Conservation (phyloP, 2,113 vertebrate species). For the Nibea albiflora region DNA sequence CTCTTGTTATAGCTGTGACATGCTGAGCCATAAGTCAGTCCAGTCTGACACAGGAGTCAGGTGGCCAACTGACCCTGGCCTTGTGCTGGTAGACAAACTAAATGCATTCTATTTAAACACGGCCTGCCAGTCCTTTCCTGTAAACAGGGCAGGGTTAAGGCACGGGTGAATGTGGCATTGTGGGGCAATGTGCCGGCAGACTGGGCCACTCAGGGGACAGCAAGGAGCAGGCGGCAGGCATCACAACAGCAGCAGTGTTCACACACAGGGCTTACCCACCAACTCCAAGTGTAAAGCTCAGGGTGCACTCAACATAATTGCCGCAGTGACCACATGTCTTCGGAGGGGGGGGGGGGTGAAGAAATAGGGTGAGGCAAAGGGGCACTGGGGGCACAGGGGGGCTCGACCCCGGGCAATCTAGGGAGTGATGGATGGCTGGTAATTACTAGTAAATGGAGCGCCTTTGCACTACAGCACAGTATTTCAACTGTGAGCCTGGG, state of each 20-base stretch:
- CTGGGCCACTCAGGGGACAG: constrained; percentile 70
- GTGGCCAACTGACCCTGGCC: constrained; percentile 78
- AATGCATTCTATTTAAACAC: constrained; percentile 84
- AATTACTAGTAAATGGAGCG: constrained; percentile 88
- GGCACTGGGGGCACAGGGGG: constrained; percentile 70
- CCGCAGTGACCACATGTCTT: constrained; percentile 85
- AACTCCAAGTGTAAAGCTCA: constrained; percentile 80
- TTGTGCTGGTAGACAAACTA: constrained; percentile 83
- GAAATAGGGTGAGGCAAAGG: constrained; percentile 69
- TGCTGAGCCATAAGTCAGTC: constrained; percentile 75
- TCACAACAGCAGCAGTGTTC: constrained; percentile 85
- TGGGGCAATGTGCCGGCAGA: constrained; percentile 71
- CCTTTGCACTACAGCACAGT: constrained; percentile 82
- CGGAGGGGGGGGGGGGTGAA: constrained; percentile 76
- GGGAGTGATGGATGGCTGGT: constrained; percentile 88
- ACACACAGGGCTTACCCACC: constrained; percentile 57
- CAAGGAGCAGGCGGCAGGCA: constrained; percentile 62
- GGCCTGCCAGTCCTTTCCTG: constrained; percentile 73
- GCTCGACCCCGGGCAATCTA: constrained; percentile 87
- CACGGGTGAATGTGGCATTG: constrained; percentile 83
- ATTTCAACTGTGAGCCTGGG: constrained; percentile 81
- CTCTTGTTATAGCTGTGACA: constrained; percentile 79
- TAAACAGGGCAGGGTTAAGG: constrained; percentile 78
- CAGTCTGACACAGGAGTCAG: constrained; percentile 76
- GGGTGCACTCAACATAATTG: constrained; percentile 84